These are phyloP conservation scores for Acanthosepion esculentum DNA, from an alignment of 2,888 invertebrate species.

Conservation along the genomic window DNA sequence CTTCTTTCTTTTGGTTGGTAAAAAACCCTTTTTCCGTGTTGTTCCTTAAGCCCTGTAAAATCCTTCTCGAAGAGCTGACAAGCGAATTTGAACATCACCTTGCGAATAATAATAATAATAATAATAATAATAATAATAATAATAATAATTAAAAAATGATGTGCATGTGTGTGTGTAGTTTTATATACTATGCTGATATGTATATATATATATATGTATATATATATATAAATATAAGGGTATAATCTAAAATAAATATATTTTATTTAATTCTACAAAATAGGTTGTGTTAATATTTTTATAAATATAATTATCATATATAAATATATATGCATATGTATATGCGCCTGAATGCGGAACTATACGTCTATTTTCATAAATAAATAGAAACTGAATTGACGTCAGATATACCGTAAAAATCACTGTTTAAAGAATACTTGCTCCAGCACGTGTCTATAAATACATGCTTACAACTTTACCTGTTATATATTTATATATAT, in stretches of 20 bases:
- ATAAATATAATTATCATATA: background rate
- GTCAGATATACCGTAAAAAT: background rate
- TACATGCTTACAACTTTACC: background rate
- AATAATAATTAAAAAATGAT: background rate
- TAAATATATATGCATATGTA: background rate
- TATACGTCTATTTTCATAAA: background rate
- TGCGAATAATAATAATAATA: background rate
- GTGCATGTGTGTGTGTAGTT: too few relatives aligned
- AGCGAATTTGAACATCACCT: background rate
- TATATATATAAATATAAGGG: background rate
- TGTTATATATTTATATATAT: background rate
- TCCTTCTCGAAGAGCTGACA: background rate
- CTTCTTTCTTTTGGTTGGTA: background rate
- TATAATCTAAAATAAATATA: background rate
- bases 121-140: background rate
- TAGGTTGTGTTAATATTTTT: background rate
- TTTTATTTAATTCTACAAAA: background rate
- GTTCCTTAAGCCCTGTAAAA: background rate
- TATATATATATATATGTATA: background rate
- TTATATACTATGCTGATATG: too few relatives aligned
- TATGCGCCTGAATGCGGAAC: rapidly evolving
- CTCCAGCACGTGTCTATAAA: background rate
- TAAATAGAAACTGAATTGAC: background rate
- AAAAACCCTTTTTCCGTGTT: background rate
- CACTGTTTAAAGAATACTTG: background rate